These are phyloP conservation scores for Tethea ocularis DNA, from an alignment of 2,888 invertebrate genomes.

Conservation along the genomic window DNA sequence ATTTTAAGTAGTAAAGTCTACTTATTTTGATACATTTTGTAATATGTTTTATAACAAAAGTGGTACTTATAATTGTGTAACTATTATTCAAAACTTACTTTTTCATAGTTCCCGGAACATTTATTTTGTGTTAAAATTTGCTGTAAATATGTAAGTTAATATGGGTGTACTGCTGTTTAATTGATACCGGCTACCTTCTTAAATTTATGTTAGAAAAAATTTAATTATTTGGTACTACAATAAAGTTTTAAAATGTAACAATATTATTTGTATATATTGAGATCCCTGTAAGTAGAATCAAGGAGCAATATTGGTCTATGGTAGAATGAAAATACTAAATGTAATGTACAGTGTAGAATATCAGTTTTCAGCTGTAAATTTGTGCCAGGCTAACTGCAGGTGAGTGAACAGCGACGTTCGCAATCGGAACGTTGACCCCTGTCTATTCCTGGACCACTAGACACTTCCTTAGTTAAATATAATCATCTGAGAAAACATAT, in stretches of 20 bases:
- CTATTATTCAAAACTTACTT: background rate
- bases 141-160: slow-evolving; percentile 41
- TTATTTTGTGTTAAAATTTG: slow-evolving; percentile 24
- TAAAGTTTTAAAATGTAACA: too few species aligned
- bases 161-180: slow-evolving; percentile 23
- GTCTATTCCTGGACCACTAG: slow-evolving; percentile 65
- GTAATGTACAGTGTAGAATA: slow-evolving; percentile 28
- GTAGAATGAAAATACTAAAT: too few species aligned
- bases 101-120: slow-evolving; percentile 16
- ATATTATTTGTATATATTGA: background rate
- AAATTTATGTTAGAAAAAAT: slow-evolving; percentile 14
- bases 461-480: slow-evolving; percentile 48
- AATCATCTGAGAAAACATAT: slow-evolving; percentile 2
- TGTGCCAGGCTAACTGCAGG: slow-evolving; percentile 71
- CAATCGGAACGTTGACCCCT: slow-evolving; percentile 63
- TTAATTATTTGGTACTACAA: slow-evolving; percentile 25
- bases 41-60: slow-evolving; percentile 39
- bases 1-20: slow-evolving; percentile 41
- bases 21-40: slow-evolving; percentile 33
- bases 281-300: background rate
- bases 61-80: slow-evolving; percentile 35
- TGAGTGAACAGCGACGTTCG: slow-evolving; percentile 63
- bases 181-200: slow-evolving; percentile 23
- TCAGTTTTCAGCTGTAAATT: slow-evolving; percentile 61
- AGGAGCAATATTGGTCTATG: too few species aligned